Base-by-base conservation (phyloP, 2,888 invertebrate species). In the Netelia virgata region DNA sequence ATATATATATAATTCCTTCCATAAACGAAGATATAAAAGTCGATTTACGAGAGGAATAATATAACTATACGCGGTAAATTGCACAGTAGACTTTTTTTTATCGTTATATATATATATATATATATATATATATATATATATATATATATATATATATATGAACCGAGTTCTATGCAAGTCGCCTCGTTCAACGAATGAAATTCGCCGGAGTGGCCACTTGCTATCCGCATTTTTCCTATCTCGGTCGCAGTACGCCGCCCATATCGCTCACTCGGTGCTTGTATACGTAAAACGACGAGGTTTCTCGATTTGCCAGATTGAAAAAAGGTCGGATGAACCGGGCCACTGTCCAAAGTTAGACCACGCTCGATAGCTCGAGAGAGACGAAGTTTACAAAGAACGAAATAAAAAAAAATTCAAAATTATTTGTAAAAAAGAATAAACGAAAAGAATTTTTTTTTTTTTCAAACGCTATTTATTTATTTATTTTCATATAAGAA, bases 191-290 rank as follows among this genome's bases (percentile, higher is more conserved):
- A 59, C 53, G 41, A 70, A 61, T 41, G 63, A 78, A 70, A 63
- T 70, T 78, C 63, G 11, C 70, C 63, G n/a, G 53, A 78, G 70
- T 78, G 53, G 50, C 55, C 53, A 63, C 78, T 16, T 16, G 9
- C 57, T 9, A 53, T 57, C 16, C 16, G 9, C 18, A 16, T 78
- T 63, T 78, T 63, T 28, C 63, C 53, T 70, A 63, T 70, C 63
- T 70, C 50, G 50, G 47, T 50, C 50, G 68, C 36, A 18, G 55
- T 28, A 28, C 5, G 28, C 5, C 28, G 28, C 28, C 50, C n/a
- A 41, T 70, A 14, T 36, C 57, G 23, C 43, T 41, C 41, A 18
- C 9, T 28, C 36, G 9, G 3, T 5, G 28, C 28, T 75, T 11
- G 16, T 14, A 53, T 14, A 53, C 10, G 36, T 41, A 5, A 78